Base-by-base conservation (phyloP, 2,888 invertebrate genomes). In the Nebria brevicollis region DNA sequence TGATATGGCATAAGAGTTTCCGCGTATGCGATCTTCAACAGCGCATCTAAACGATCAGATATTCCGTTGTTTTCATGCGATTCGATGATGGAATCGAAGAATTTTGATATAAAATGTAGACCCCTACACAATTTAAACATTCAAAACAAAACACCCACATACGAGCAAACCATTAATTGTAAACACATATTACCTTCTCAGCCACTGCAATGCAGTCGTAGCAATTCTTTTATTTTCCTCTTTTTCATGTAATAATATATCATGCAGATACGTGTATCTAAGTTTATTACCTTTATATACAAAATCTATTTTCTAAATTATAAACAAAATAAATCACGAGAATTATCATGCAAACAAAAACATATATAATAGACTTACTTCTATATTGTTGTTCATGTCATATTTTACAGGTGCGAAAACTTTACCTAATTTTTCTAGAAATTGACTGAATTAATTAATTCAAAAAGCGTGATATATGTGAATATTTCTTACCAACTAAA, bases 371-470 rank as follows among this genome's bases (percentile, higher is more conserved):
- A 54, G 54, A 88, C 91, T 91, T 90, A 95, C 95, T 87, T 93
- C 91, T 84, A 95, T 93, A 88, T 95, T 95, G 85, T 94, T 93
- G 89, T 92, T 92, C 92, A 96, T 94, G 86, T 96, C 95, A 88
- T 92, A 92, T 85, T 93, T 93, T 66, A 95, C 93, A 41, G 95
- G 94, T 72, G 93, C 90, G 88, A 95, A 95, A 15, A 93, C 89
- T 88, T 92, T 93, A 76, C 95, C 95, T 86, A 95, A 92, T 84
- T 92, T 91, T 86, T 94, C 95, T 95, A 90, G 84, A 91, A 91
- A 70, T 11, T 83, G 77, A 81, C 83, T 25, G 76, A 83, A n/a
- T 43, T 77, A 64, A 72, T 34, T 66, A 81, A 84, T 81, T 77
- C 42, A 34, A 20, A 20, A 20, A 20, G 20, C 20, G 1, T 20